These are phyloP conservation scores for Notothenia coriiceps DNA, from an alignment of 2,113 vertebrate species.

Conservation along the genomic window DNA sequence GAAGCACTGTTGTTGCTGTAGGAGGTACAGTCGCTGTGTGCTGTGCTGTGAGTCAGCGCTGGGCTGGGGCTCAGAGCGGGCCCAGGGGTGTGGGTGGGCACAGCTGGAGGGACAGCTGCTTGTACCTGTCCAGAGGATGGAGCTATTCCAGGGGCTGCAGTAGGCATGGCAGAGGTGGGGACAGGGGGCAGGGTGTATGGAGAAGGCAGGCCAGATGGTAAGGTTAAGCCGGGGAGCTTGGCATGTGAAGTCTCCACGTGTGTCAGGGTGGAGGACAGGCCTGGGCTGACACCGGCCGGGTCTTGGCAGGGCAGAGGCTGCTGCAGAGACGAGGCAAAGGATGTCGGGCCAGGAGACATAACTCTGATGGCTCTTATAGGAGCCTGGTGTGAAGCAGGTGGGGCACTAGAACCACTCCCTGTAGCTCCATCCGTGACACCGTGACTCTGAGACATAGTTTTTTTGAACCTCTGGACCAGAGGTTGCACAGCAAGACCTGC, in stretches of 20 bases:
- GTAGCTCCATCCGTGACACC: conserved; percentile 33
- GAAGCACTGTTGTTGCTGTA: conserved; percentile 87
- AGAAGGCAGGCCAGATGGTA: conserved; percentile 84
- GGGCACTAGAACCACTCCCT: conserved; percentile 20
- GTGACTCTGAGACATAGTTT: conserved; percentile 77
- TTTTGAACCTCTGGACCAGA: conserved; percentile 89
- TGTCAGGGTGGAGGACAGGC: conserved; percentile 86
- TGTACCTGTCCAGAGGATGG: conserved; percentile 84
- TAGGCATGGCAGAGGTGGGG: conserved; percentile 81
- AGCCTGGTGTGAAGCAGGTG: conserved; percentile 81
- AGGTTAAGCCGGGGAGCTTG: conserved; percentile 86
- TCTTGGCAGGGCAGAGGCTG: conserved; percentile 82
- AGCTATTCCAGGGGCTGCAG: conserved; percentile 65
- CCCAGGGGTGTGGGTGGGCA: conserved; percentile 92
- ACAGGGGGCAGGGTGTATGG: conserved; percentile 84
- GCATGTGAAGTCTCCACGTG: conserved; percentile 84
- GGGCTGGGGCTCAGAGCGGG: conserved; percentile 91
- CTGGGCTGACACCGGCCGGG: conserved; percentile 37
- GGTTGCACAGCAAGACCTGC: conserved; percentile 85
- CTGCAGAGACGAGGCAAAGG: conserved; percentile 54
- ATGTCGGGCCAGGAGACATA: conserved; percentile 86
- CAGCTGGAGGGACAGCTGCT: conserved; percentile 84
- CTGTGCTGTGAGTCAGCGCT: conserved; percentile 91
- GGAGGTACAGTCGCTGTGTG: conserved; percentile 90
- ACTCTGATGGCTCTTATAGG: conserved; percentile 81